Percentiles rank a stretch among this genome's conserved stretches.
Conservation (phyloP, 2,797 vertebrate genomes). For the Zenarchopterus dispar region DNA sequence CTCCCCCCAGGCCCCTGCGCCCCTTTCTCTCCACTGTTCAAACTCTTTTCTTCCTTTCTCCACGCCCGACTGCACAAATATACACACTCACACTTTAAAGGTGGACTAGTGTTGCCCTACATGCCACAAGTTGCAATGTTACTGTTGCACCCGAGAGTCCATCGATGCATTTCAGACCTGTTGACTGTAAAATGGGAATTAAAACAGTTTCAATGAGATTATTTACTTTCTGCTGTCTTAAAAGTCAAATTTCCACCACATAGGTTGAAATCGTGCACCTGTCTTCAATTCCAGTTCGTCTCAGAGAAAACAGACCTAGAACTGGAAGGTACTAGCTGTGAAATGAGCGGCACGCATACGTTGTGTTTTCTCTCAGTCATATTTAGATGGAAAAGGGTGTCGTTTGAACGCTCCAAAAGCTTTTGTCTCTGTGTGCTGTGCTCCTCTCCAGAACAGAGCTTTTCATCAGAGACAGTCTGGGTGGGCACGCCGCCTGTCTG, state of each 20-base stretch:
- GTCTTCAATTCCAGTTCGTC: constrained; percentile 6
- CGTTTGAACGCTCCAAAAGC: constrained; percentile 49
- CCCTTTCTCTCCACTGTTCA: constrained; percentile 61
- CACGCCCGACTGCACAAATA: constrained; percentile 63
- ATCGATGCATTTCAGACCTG: constrained; percentile 53
- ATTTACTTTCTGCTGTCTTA: constrained; percentile 17
- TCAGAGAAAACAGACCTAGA: constrained; percentile 21
- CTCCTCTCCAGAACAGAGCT: constrained; percentile 52
- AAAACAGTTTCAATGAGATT: too few relatives aligned
- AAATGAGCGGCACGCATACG: constrained; percentile 5
- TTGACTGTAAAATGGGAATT: constrained; percentile 37
- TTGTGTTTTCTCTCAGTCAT: constrained; percentile 29
- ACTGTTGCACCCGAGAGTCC: constrained; percentile 43
- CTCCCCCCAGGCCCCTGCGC: constrained; percentile 57
- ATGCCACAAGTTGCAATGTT: constrained; percentile 64
- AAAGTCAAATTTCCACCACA: constrained; percentile 16
- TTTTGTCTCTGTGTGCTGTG: constrained; percentile 69
- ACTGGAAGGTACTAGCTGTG: constrained; percentile 2
- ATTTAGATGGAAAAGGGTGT: constrained; percentile 30
- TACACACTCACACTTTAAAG: constrained; percentile 33
- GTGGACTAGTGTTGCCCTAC: constrained; percentile 47
- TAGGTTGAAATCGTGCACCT: constrained; percentile 33
- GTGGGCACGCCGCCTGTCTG: constrained; percentile 70
- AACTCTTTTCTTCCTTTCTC: constrained; percentile 67
- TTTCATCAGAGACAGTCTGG: constrained; percentile 70